Base-by-base conservation (phyloP, 1,140 invertebrate genomes). In the Wiebesia pumilae region DNA sequence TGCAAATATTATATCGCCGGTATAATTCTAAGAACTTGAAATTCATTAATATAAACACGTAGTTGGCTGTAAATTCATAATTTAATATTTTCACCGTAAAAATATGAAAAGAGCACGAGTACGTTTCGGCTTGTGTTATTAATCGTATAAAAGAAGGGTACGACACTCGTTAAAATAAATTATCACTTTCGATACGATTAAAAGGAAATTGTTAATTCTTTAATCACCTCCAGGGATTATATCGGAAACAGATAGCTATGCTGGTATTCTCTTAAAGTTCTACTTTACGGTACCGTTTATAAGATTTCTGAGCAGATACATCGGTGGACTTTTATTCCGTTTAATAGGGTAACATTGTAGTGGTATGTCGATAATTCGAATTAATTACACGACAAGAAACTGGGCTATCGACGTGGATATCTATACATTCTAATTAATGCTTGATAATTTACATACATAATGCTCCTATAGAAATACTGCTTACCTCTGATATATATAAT, bases 301-400 rank as follows among this genome's bases (percentile, higher is more conserved):
- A 71, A 71, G 69, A 71, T 71, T 38, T 7, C 16, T 3, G 3
- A 16, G 69, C 21, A 71, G 33, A 71, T 71, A 43, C 71, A 43
- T 75, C 27, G 27, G 9, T 75, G 27, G 16, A 0, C 54, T 54
- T 54, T 54, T n/a, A 51, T 51, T 78, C 6, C 47, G 6, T 54
- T 54, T 54, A 78, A 78, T 78, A 78, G 54, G 77, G 43, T 43
- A 78, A 78, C 77, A 54, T 78, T 78, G 77, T 78, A 54, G 4
- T 35, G 9, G 30, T 78, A 33, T 16, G 47, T 27, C 27, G 43
- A 35, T 78, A 30, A 78, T 78, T 54, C 30, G 77, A 78, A 78
- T 78, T 78, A 78, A 78, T 78, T 78, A 54, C 43, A 54, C 30
- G 30, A 78, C 77, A 54, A 78, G 77, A 24, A 78, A 78, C 47